Evolutionary conservation across 2,888 invertebrate species (phyloP), one percentile per base, ranked within the genome.

Genomic region (Erebia epiphron): DNA sequence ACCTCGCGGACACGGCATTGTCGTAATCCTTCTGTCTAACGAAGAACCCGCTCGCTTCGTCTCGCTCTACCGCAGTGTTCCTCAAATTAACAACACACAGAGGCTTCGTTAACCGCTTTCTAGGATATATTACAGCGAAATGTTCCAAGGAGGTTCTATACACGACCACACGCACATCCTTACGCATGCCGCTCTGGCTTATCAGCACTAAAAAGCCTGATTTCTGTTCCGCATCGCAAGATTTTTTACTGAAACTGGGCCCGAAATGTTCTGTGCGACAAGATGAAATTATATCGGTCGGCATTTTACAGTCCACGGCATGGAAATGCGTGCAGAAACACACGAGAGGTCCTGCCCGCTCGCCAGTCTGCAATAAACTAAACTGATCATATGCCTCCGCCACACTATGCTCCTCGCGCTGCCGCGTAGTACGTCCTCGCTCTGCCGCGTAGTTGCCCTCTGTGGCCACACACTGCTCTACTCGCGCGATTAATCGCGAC

Each of bases 11-110:
- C 74, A 95, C 92, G 16, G 95, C 94, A 41, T 94, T 94, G 79
- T 95, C 95, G 81, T 94, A 95, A n/a, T 95, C 95, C 76, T 94
- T 94, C 81, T 95, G 95, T 58, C 95, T 83, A 10, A 95, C 92
- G 50, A 91, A 86, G 79, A 95, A 94, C 1, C 95, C 95, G 64
- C 91, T 92, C 2, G 82, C 74, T 4, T 90, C 88, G 56, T 89
- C 88, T 63, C 92, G 89, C 76, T 95, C 95, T 60, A 95, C 92
- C n/a, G 85, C 87, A 13, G 95, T 95, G 79, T 95, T 95, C 77
- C 94, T 89, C 74, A 95, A 83, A 82, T 95, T 95, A 56, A 95
- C 90, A 2, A 95, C 95, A 0, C 95, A 95, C 52, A 95, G 86
- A 0, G 95, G 94, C 75, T 95, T 94, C 74, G 95, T 94, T 13